These are phyloP conservation scores for Andinoacara biseriatus DNA, from an alignment of 2,113 vertebrate species.

Conservation along the genomic window DNA sequence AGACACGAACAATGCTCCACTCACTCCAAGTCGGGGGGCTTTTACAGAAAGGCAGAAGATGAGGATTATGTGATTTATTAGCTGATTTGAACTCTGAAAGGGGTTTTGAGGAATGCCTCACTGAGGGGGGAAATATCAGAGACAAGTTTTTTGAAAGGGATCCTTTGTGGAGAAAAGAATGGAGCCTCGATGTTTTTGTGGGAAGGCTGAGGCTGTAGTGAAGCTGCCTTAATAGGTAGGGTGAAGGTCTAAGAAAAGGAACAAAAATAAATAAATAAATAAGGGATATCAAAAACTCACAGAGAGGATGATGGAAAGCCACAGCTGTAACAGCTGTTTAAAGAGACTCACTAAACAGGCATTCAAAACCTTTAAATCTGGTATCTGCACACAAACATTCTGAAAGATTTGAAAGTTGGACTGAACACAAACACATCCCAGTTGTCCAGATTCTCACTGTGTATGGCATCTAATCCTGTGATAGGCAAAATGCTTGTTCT, in stretches of 20 bases:
- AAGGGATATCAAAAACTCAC: slow-evolving; percentile 42
- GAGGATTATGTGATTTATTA: slow-evolving; percentile 77
- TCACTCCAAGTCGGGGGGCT: slow-evolving; percentile 42
- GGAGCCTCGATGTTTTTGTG: slow-evolving; percentile 61
- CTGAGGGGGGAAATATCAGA: slow-evolving; percentile 68
- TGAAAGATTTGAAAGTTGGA: neutral
- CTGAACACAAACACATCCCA: slow-evolving; percentile 2
- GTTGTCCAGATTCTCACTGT: neutral
- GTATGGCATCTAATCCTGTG: neutral
- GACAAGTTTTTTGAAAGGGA: slow-evolving; percentile 61
- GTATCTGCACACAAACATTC: neutral
- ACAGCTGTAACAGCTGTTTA: slow-evolving; percentile 54
- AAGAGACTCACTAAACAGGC: slow-evolving; percentile 8
- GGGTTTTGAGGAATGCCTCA: slow-evolving; percentile 65
- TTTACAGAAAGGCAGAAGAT: slow-evolving; percentile 60
- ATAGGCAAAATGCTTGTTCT: neutral
- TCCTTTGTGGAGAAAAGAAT: slow-evolving; percentile 67
- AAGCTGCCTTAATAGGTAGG: slow-evolving; percentile 44
- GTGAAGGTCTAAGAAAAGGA: slow-evolving; percentile 35
- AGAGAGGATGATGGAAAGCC: slow-evolving; percentile 26
- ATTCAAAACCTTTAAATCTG: slow-evolving; percentile 11
- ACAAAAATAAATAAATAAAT: slow-evolving; percentile 30
- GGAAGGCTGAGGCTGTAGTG: slow-evolving; percentile 33
- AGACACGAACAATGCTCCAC: slow-evolving; percentile 68
- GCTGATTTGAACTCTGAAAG: slow-evolving; percentile 63